phyloP scores from a whole-genome alignment of 2,797 vertebrate species.

The Dryobates pubescens region DNA sequence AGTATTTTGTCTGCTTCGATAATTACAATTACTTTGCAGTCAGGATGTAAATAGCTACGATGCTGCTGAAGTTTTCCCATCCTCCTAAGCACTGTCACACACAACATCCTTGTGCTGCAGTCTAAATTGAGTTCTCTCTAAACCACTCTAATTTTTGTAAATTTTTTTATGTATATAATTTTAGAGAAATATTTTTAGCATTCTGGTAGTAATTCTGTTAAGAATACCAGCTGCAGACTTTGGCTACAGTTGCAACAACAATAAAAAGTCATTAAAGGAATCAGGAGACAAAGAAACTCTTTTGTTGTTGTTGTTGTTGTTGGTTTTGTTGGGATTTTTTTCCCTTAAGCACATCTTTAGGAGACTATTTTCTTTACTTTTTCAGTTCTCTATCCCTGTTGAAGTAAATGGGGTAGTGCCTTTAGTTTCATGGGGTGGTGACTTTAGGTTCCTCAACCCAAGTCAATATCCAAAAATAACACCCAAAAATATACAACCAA shows the following conservation, averaged over 20 bases:
- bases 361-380: not conserved
- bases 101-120: slow-evolving; percentile 72
- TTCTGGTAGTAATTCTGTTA: slow-evolving; percentile 70
- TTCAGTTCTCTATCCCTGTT: not conserved
- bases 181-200: slow-evolving; percentile 76
- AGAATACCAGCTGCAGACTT: slow-evolving; percentile 75
- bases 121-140: slow-evolving; percentile 65
- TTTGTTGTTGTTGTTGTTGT: not conserved
- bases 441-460: slow-evolving; percentile 8
- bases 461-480: not conserved
- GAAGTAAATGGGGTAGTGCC: not conserved
- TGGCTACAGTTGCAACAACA: slow-evolving; percentile 62
- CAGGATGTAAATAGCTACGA: slow-evolving; percentile 76
- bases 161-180: slow-evolving; percentile 65
- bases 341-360: slow-evolving; percentile 18
- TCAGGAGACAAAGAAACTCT: slow-evolving; percentile 11
- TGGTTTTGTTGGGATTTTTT: not conserved
- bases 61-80: slow-evolving; percentile 76
- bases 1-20: slow-evolving; percentile 71
- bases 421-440: not conserved
- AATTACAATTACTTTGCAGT: slow-evolving; percentile 76
- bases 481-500: too few species aligned
- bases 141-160: not conserved
- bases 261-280: slow-evolving; percentile 75
- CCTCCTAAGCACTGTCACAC: slow-evolving; percentile 67